Conservation (phyloP, 2,797 vertebrate species). For the Choloepus didactylus region DNA sequence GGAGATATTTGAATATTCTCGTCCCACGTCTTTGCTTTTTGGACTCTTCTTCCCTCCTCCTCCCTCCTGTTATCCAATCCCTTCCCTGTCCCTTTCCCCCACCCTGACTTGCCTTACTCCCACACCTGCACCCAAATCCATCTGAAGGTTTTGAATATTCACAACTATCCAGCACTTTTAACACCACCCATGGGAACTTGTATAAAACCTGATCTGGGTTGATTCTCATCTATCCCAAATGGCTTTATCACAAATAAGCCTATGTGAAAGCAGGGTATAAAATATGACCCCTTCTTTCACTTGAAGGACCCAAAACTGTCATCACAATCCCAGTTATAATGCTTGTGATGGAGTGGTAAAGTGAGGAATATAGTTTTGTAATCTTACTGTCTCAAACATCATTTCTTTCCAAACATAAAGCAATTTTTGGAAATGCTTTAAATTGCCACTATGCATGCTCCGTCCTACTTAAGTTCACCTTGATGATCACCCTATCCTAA, state of each 20-base stretch:
- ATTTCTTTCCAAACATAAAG: background rate
- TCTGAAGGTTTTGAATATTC: background rate
- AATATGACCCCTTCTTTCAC: background rate
- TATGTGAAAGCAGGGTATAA: background rate
- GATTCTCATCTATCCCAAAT: background rate
- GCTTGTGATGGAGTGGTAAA: fast-evolving
- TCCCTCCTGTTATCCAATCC: background rate
- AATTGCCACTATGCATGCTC: background rate
- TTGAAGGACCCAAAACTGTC: background rate
- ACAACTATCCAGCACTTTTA: background rate
- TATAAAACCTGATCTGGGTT: conserved; percentile 4
- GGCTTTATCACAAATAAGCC: background rate
- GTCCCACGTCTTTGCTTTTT: fast-evolving
- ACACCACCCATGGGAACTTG: background rate
- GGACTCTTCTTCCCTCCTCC: background rate
- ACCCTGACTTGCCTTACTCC: background rate
- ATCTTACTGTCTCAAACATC: background rate
- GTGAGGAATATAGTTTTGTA: background rate
- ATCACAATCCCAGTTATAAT: background rate
- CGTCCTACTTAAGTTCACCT: background rate
- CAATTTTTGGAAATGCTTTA: background rate
- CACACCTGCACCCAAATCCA: background rate
- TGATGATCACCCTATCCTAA: background rate
- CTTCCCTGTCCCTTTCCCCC: background rate
- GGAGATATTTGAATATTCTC: background rate